Conservation (phyloP, 2,113 vertebrate genomes). For the Bucco capensis region DNA sequence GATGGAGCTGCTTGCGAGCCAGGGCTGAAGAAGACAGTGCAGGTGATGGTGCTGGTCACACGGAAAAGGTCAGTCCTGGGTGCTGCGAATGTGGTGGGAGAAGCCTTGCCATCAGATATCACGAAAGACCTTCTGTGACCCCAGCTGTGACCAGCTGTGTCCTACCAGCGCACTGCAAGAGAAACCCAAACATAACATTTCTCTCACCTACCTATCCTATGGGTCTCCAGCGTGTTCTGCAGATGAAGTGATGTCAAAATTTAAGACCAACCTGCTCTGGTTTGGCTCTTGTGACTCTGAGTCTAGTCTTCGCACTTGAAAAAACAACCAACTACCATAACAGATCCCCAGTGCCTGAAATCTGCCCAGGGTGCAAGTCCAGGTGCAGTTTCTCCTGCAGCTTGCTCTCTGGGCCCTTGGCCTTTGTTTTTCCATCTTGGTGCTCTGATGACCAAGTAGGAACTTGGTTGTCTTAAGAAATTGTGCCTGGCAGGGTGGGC, state of each 20-base stretch:
- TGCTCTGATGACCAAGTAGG: constrained; percentile 12
- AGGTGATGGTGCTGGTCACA: constrained; percentile 42
- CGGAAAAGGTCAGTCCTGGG: neutral
- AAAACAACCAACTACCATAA: neutral
- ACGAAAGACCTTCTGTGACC: constrained; percentile 50
- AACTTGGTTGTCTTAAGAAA: constrained; percentile 8
- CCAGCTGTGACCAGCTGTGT: neutral
- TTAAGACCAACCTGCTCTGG: neutral
- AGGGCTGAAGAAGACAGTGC: neutral
- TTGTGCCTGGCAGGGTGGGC: neutral
- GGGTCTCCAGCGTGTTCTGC: neutral
- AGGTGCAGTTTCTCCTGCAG: neutral
- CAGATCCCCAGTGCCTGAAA: neutral
- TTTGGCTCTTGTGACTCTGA: neutral
- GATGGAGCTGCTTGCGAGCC: neutral
- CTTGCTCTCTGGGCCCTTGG: neutral
- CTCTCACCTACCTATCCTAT: neutral
- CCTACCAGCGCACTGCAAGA: neutral
- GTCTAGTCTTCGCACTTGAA: neutral
- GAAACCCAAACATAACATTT: neutral
- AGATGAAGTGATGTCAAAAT: neutral
- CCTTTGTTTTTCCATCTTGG: neutral
- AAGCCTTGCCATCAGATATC: neutral
- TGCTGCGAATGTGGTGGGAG: neutral
- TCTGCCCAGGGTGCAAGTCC: neutral